Evolutionary conservation across 2,797 vertebrate genomes (phyloP).

Genomic region (Eulemur rubriventer): DNA sequence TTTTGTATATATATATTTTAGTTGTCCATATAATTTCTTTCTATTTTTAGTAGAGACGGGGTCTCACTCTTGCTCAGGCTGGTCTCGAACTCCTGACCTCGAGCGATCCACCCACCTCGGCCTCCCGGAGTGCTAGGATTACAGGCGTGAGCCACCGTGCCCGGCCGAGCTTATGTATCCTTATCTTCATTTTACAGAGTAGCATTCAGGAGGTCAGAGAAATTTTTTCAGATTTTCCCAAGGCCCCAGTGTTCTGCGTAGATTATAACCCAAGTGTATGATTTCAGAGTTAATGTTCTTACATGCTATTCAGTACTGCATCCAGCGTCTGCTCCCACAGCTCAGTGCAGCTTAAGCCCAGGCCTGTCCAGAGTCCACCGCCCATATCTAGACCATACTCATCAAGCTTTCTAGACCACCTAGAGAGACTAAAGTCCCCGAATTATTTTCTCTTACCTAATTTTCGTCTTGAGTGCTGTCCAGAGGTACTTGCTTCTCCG

Average conservation of each 20-base stretch:
- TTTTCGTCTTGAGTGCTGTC: background rate
- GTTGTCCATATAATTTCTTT: too few relatives aligned
- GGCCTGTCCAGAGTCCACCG: background rate
- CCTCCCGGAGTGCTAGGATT: too few relatives aligned
- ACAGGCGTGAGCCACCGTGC: too few relatives aligned
- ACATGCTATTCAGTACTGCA: background rate
- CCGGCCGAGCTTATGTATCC: too few relatives aligned
- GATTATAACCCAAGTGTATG: background rate
- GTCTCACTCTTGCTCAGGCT: too few relatives aligned
- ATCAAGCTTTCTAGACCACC: background rate
- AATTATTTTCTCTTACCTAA: slow-evolving; percentile 31
- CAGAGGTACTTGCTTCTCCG: background rate
- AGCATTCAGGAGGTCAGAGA: background rate
- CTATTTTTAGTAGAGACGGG: too few relatives aligned
- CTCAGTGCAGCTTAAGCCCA: background rate
- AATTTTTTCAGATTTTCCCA: background rate
- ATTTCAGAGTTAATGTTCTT: background rate
- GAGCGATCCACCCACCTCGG: too few relatives aligned
- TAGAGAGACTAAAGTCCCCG: background rate
- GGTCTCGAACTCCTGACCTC: too few relatives aligned
- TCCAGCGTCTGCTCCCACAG: background rate
- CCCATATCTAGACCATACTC: background rate
- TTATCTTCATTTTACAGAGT: background rate
- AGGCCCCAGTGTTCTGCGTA: background rate
- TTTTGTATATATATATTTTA: too few relatives aligned